These are phyloP conservation scores for Acanthococcus lagerstroemiae DNA, from an alignment of 2,888 invertebrate genomes.

Conservation along the genomic window DNA sequence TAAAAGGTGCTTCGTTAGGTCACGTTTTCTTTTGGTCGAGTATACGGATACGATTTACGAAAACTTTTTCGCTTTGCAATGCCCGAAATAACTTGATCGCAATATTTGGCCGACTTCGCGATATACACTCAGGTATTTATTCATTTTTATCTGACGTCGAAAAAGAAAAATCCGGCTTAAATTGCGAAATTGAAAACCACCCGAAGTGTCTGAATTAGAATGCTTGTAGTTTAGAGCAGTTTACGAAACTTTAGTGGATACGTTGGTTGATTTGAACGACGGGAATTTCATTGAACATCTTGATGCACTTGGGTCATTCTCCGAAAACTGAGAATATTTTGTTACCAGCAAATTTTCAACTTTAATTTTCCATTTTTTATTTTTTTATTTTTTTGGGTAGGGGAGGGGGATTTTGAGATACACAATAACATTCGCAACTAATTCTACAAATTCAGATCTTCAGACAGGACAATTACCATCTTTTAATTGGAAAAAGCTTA, in stretches of 20 bases:
- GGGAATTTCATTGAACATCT: neutral
- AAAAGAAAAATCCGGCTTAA: neutral
- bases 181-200: neutral
- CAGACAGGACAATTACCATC: too few species aligned
- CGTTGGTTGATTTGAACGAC: neutral
- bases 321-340: too few species aligned
- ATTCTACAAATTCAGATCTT: too few species aligned
- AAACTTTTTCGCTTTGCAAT: neutral
- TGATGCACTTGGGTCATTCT: too few species aligned
- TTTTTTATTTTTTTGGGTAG: too few species aligned
- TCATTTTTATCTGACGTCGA: too few species aligned
- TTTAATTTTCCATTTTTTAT: too few species aligned
- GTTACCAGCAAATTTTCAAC: too few species aligned
- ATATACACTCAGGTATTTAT: neutral
- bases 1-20: neutral
- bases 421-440: too few species aligned
- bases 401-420: too few species aligned
- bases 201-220: neutral
- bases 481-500: too few species aligned
- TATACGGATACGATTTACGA: neutral
- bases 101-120: neutral
- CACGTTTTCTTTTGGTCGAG: neutral
- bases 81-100: neutral
- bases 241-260: neutral
- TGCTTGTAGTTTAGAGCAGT: neutral